Evolutionary conservation across 2,797 vertebrate genomes (phyloP).

Genomic region (Melanotaenia parkinsoni): DNA sequence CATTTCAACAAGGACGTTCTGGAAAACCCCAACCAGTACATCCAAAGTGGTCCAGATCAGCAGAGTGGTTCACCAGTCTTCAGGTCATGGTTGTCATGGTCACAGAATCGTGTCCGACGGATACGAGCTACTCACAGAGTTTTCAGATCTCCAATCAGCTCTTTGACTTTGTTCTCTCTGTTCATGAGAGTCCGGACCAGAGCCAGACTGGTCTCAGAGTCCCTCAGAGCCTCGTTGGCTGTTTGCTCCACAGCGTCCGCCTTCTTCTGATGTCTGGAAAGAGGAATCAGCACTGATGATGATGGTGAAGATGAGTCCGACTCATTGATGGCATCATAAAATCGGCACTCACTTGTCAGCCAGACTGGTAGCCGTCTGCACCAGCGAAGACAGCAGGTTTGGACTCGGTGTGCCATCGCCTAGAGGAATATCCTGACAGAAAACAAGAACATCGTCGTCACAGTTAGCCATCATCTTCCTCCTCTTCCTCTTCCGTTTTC

Average conservation of each 20-base stretch:
- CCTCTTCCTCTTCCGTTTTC: neutral
- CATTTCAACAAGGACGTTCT: too few relatives aligned
- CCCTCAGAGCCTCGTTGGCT: conserved; percentile 63
- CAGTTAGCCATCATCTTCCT: neutral
- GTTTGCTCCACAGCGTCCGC: conserved; percentile 76
- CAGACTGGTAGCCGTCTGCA: conserved; percentile 81
- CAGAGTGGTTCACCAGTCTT: too few relatives aligned
- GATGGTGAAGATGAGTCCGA: neutral
- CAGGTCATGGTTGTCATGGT: too few relatives aligned
- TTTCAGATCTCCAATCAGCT: conserved; percentile 62
- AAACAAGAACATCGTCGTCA: neutral
- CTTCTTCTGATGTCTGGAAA: conserved; percentile 82
- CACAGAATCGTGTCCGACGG: neutral
- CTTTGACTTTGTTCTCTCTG: conserved; percentile 78
- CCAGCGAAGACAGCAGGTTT: conserved; percentile 78
- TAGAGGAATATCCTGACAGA: conserved; percentile 69
- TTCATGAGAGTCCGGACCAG: conserved; percentile 67
- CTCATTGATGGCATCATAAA: neutral
- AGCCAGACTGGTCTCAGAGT: conserved; percentile 74
- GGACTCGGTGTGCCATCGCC: conserved; percentile 46
- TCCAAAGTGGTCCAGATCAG: too few relatives aligned
- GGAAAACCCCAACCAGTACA: too few relatives aligned
- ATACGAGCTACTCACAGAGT: conserved; percentile 48
- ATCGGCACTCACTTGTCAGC: conserved; percentile 77
- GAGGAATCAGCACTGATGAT: neutral